phyloP scores from a whole-genome alignment of 2,797 vertebrate species.

The Schizothorax lantsangensis region DNA sequence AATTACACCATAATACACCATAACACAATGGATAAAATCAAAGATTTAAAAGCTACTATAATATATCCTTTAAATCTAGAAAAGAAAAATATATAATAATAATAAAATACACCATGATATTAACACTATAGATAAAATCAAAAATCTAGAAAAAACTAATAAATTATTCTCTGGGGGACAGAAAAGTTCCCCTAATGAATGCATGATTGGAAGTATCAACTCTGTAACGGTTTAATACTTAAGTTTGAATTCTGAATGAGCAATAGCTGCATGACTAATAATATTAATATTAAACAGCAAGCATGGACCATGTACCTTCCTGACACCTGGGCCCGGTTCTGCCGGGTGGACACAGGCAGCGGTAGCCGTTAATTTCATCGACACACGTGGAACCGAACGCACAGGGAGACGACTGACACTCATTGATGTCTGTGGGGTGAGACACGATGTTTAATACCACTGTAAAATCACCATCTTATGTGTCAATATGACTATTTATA shows the following conservation, averaged over 20 bases:
- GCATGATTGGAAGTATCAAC: neutral
- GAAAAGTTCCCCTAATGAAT: neutral
- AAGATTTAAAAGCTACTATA: neutral
- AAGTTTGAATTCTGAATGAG: neutral
- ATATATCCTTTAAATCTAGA: neutral
- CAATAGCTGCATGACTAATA: neutral
- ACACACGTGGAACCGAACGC: conserved; percentile 84
- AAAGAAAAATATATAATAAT: neutral
- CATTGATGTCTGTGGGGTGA: conserved; percentile 80
- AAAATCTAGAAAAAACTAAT: neutral
- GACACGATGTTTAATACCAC: neutral
- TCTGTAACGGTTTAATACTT: neutral
- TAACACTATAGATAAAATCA: neutral
- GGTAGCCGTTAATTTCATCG: conserved; percentile 87
- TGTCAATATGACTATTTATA: neutral
- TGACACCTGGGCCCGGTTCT: conserved; percentile 83
- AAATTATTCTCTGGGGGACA: neutral
- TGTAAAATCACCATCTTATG: neutral
- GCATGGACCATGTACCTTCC: conserved; percentile 78
- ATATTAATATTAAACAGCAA: neutral
- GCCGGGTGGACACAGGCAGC: conserved; percentile 82
- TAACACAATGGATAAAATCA: too few relatives aligned
- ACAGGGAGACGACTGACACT: conserved; percentile 89
- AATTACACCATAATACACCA: too few relatives aligned
- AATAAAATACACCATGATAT: neutral